Evolutionary conservation across 2,797 vertebrate genomes (phyloP), one percentile per base, ranked within the genome.

Genomic region (Echeneis naucrates): DNA sequence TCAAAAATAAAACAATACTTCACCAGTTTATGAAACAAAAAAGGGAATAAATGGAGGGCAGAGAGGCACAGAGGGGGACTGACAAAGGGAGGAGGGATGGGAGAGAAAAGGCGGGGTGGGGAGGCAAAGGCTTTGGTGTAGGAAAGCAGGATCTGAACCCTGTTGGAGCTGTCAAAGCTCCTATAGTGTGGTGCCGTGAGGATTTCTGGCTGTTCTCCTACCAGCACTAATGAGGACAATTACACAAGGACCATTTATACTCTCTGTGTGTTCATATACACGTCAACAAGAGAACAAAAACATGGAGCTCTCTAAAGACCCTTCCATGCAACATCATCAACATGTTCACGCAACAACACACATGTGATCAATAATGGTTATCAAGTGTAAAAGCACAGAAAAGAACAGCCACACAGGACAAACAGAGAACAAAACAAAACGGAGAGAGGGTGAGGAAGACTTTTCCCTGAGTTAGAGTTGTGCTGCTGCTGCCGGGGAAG

Each of bases 201-300:
- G 78, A 72, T 72, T 66, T 65, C 71, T 80, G 79, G 68, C 83
- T 77, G 71, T 54, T 72, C 78, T 72, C 84, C 80, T 66, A 56
- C 67, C 54, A 54, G 38, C 78, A 30, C 82, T 87, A 86, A 91
- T 84, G 82, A 89, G 82, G 45, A 84, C 82, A 56, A 86, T 88
- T 88, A 89, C 69, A 83, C 81, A 88, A 84, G 76, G 42, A 35
- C 55, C 72, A 37, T 75, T 86, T 63, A 68, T 60, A 62, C 64
- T 35, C 61, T n/a, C 51, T 55, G 12, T 72, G 70, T 54, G 59
- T 53, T 35, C 58, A 55, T 30, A 26, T 51, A 77, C 53, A 71
- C 63, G 75, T 54, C 50, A 26, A 65, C 24, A n/a, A n/a, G 66
- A 37, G 23, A 60, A 70, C 52, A 66, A 52, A 68, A 65, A 40